Base-by-base conservation (phyloP, 2,888 invertebrate genomes). In the Noctua janthina region DNA sequence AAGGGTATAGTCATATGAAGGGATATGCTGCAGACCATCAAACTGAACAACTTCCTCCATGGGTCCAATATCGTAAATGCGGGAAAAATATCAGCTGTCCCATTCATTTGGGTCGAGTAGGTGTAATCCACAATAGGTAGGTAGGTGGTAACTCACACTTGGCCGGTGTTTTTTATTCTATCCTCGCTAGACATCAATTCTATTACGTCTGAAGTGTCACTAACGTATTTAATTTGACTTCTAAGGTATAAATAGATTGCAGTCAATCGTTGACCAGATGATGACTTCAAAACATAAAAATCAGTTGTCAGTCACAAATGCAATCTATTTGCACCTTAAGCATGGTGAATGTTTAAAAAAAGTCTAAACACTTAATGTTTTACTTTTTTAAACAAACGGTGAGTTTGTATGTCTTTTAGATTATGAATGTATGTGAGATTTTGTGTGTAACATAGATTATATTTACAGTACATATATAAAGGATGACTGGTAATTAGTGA, bases 321-420 rank as follows among this genome's bases (percentile, higher is more conserved):
- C 66, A 39, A 2, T 39, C 39, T 35, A 20, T 66, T 66, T 66
- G 66, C 35, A 11, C 17, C 10, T 1, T 20, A 2, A 29, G 2
- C 23, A 11, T 11, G 54, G 8, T 81, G 80, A 49, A 17, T 23
- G 56, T 79, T 79, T 51, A 10, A 73, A 13, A 35, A 8, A 62
- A 6, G 17, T 35, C 3, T 17, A 35, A 64, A 64, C 3, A 35
- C 35, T 29, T 29, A 13, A n/a, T 10, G 5, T 10, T 70, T 71
- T 74, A 23, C n/a, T 74, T 13, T 43, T 62, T 71, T 71, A 62
- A 71, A 81, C 15, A 0, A 15, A 79, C 23, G 10, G 7, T 0
- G 1, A 49, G 13, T 2, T 6, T n/a, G 15, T 70, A 79, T 43
- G 49, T 49, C 17, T 62, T 20, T n/a, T 56, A 56, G n/a, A 17